Evolutionary conservation across 2,113 vertebrate genomes (phyloP).

Genomic region (Geococcyx californianus): DNA sequence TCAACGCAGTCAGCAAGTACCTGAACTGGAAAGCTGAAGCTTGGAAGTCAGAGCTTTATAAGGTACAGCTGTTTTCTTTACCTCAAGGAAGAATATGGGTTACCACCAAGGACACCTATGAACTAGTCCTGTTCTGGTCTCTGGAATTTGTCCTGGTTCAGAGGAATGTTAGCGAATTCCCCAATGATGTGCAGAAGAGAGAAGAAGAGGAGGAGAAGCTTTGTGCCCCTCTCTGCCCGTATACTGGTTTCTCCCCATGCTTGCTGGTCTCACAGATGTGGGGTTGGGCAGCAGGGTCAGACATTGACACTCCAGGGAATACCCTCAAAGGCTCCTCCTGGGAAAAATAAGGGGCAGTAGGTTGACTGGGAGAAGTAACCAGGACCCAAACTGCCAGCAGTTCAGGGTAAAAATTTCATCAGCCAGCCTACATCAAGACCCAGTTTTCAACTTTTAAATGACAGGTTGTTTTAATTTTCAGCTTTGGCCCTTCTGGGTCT

Average conservation of each 20-base stretch:
- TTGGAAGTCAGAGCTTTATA: not conserved
- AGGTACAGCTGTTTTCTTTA: conserved; percentile 15
- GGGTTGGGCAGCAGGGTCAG: not conserved
- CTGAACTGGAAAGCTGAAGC: not conserved
- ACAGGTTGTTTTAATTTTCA: not conserved
- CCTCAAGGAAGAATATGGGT: conserved; percentile 36
- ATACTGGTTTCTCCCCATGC: not conserved
- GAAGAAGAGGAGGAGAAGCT: not conserved
- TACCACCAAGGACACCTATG: conserved; percentile 35
- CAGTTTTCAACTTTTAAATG: not conserved
- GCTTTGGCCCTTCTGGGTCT: not conserved
- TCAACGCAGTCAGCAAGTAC: not conserved
- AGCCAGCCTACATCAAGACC: not conserved
- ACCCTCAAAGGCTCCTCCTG: not conserved
- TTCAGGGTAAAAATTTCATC: not conserved
- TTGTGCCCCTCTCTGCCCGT: not conserved
- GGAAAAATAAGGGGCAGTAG: not conserved
- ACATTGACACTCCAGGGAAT: not conserved
- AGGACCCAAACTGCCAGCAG: not conserved
- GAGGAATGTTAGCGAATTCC: not conserved
- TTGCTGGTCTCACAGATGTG: not conserved
- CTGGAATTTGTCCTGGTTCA: conserved; percentile 45
- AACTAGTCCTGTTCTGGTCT: conserved; percentile 35
- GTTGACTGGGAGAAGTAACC: not conserved
- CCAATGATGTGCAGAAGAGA: not conserved